Base-by-base conservation (phyloP, 2,113 vertebrate species). In the Gopherus evgoodei region DNA sequence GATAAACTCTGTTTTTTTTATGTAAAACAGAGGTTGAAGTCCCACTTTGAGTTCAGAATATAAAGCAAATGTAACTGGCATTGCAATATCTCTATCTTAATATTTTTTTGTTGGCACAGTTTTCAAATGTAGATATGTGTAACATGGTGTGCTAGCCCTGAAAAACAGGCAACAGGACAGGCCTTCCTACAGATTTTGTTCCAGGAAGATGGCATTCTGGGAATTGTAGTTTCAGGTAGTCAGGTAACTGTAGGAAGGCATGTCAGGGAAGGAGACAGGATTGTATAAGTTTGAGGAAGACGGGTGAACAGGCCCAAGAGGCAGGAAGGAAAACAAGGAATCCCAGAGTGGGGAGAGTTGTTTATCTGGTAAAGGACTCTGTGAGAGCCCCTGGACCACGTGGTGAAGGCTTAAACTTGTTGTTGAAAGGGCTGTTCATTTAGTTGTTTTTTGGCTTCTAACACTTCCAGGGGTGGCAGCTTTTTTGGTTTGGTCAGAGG, bases 31-130 rank as follows among this genome's bases (percentile, higher is more conserved):
- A 84, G 80, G 6, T 11, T 76, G 42, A 62, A 35, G 65, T n/a
- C 82, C 5, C 47, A 75, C 85, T 16, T 17, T 1, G 1, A 76
- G 6, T 12, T 65, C 24, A 42, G 21, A n/a, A 57, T 31, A 89
- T 83, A 89, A 83, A 57, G 38, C 56, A 83, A 24, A 19, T 62
- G 29, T 56, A 86, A 90, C 35, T 65, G 27, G 53, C 47, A 16
- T 29, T 87, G 44, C 24, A 42, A 11, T 53, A 12, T 9, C 89
- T 72, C 80, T n/a, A 35, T 35, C 2, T 19, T 72, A n/a, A 72
- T n/a, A 7, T n/a, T 14, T n/a, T 19, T 35, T 72, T 9, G 35
- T 35, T 3, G n/a, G 42, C 54, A 19, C 47, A 1, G 0, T 50
- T 87, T 91, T 84, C 24, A 14, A 53, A 11, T 9, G n/a, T 62